Evolutionary conservation across 1,140 invertebrate species (phyloP), one percentile per base, ranked within the genome.

Genomic region (Solen grandis): DNA sequence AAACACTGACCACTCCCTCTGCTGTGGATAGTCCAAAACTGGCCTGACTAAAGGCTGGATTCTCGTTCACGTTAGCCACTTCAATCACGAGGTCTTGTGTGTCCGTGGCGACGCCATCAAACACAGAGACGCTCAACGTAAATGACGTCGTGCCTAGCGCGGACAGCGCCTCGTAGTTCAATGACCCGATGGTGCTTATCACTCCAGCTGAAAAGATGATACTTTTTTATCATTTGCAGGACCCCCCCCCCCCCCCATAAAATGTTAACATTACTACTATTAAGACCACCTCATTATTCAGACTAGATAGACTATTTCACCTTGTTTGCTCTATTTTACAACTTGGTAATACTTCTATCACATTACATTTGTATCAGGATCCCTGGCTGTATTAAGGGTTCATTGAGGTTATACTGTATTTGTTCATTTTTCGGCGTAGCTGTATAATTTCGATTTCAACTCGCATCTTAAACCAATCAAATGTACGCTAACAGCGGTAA

Each of bases 21-120:
- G 31, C 19, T 27, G 31, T 38, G 2, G 70, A 74, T 27, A 74
- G 19, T 41, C 70, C 62, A 29, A 38, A 74, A n/a, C 33, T 60
- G 19, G 70, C 5, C 36, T 60, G 70, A 5, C 33, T 5, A 25
- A 74, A 74, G 5, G 27, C 13, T 27, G 70, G 70, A 22, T 35
- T 57, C 54, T 74, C 70, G 70, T 74, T 74, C 13, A 74, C 57
- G 25, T 74, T 62, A 22, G 33, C 41, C 8, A 74, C 29, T 16
- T 59, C 54, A 50, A 74, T 74, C 1, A 46, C 57, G 1, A 74
- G 52, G 5, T 14, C 13, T 10, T 74, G 19, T 60, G 70, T 41
- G 46, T 74, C 70, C 14, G 55, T 46, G 2, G 70, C 70, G 2
- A 57, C 46, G 5, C 70, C 70, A 29, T 74, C 70, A n/a, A 22